Evolutionary conservation across 2,888 invertebrate species (phyloP).

Genomic region (Kryphioiulus occultus): DNA sequence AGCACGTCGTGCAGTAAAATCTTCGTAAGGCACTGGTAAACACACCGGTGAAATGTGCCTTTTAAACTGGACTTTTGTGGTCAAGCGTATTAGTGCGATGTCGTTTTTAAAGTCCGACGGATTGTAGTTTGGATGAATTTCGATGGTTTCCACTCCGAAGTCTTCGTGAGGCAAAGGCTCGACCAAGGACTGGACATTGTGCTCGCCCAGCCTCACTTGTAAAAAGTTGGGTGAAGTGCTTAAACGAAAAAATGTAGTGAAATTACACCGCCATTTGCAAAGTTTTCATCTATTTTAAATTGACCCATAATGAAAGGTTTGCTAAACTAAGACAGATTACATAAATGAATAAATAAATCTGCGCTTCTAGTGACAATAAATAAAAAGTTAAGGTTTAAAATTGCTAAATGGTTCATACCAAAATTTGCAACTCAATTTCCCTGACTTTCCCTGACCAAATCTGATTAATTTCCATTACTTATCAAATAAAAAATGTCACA

Average conservation of each 20-base stretch:
- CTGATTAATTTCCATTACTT: too few relatives aligned
- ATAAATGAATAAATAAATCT: too few relatives aligned
- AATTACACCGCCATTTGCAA: background rate
- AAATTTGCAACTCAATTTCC: too few relatives aligned
- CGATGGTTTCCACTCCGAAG: constrained; percentile 85
- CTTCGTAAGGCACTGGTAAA: constrained; percentile 77
- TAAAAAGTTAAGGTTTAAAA: too few relatives aligned
- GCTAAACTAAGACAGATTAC: too few relatives aligned
- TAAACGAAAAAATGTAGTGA: background rate
- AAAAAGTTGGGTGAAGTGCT: constrained; percentile 60
- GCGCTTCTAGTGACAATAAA: too few relatives aligned
- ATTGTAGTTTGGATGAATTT: constrained; percentile 87
- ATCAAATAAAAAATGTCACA: too few relatives aligned
- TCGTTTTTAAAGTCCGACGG: constrained; percentile 92
- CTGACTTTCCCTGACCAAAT: too few relatives aligned
- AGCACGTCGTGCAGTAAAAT: constrained; percentile 84
- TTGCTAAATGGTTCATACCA: too few relatives aligned
- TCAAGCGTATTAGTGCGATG: constrained; percentile 71
- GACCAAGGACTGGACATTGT: constrained; percentile 76
- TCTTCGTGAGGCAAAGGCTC: constrained; percentile 87
- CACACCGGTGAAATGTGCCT: constrained; percentile 94
- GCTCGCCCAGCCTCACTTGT: constrained; percentile 87
- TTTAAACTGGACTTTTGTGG: constrained; percentile 82
- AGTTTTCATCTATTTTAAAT: too few relatives aligned
- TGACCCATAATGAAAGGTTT: too few relatives aligned